These are phyloP conservation scores for Leptogaster cylindrica DNA, from an alignment of 2,888 invertebrate species.

Conservation along the genomic window DNA sequence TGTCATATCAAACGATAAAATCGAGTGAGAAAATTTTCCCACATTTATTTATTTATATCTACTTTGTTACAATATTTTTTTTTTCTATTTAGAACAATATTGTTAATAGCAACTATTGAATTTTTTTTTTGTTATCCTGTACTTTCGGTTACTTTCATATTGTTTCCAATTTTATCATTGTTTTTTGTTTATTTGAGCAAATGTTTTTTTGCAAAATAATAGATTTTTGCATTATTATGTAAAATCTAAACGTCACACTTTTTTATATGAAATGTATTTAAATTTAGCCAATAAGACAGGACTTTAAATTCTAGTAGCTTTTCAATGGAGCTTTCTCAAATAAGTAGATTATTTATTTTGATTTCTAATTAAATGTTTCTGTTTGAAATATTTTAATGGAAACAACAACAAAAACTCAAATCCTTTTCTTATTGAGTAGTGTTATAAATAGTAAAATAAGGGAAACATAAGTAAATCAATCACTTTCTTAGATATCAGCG, in stretches of 20 bases:
- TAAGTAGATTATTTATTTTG: too few species aligned
- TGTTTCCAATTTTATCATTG: not conserved
- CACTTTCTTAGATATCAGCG: constrained; percentile 5
- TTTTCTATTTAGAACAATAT: constrained; percentile 1
- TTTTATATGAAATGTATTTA: too few species aligned
- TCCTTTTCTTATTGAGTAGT: too few species aligned
- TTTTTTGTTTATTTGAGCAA: too few species aligned
- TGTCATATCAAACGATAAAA: constrained; percentile 27
- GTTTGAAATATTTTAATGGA: not conserved
- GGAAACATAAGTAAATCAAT: constrained; percentile 25
- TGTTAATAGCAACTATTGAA: not conserved
- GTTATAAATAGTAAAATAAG: constrained; percentile 18
- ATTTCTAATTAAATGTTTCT: not conserved
- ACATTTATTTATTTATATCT: not conserved
- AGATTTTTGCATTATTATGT: too few species aligned
- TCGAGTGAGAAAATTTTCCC: constrained; percentile 23
- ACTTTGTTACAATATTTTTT: not conserved
- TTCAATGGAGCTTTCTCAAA: too few species aligned
- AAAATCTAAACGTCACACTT: too few species aligned
- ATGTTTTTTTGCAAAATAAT: not conserved
- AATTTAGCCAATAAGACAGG: too few species aligned
- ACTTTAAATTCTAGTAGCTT: too few species aligned
- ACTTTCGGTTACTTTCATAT: not conserved
- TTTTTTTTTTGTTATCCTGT: not conserved
- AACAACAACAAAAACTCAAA: constrained; percentile 4